Percentiles rank a stretch among this genome's conserved stretches.
phyloP scores from a whole-genome alignment of 2,888 invertebrate species.

The Andrena dorsata region DNA sequence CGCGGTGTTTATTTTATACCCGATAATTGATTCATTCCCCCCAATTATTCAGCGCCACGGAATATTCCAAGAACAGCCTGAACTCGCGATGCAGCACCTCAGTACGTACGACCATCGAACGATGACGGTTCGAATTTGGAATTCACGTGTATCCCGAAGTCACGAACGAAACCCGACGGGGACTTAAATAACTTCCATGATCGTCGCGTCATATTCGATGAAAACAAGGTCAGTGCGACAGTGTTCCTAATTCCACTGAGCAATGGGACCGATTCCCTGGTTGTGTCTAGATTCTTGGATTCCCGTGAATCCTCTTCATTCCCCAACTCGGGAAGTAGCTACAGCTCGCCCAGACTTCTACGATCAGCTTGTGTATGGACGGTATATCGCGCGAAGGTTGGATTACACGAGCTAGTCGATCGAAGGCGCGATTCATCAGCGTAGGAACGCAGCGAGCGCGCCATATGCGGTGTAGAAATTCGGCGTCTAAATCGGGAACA shows the following conservation, averaged over 20 bases:
- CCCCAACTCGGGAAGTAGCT: too few relatives aligned
- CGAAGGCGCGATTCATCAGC: not conserved
- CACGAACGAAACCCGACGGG: not conserved
- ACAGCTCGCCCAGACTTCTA: too few relatives aligned
- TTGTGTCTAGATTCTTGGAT: not conserved
- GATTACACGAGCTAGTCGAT: constrained; percentile 1
- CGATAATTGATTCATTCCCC: too few relatives aligned
- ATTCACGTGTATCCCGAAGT: constrained; percentile 1
- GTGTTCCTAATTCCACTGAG: not conserved
- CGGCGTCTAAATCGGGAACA: constrained; percentile 44
- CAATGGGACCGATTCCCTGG: not conserved
- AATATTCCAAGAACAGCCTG: too few relatives aligned
- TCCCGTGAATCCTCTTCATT: too few relatives aligned
- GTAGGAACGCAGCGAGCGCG: not conserved
- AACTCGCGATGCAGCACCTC: too few relatives aligned
- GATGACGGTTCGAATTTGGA: not conserved
- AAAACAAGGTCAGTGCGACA: not conserved
- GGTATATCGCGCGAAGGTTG: not conserved
- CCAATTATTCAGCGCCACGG: too few relatives aligned
- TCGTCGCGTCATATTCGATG: not conserved
- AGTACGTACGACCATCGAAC: not conserved
- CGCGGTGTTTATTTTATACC: too few relatives aligned
- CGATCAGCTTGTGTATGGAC: too few relatives aligned
- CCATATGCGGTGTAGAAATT: constrained; percentile 17
- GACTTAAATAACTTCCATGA: not conserved